These are phyloP conservation scores for Platypus cylindrus DNA, from an alignment of 2,888 invertebrate species.

Conservation along the genomic window DNA sequence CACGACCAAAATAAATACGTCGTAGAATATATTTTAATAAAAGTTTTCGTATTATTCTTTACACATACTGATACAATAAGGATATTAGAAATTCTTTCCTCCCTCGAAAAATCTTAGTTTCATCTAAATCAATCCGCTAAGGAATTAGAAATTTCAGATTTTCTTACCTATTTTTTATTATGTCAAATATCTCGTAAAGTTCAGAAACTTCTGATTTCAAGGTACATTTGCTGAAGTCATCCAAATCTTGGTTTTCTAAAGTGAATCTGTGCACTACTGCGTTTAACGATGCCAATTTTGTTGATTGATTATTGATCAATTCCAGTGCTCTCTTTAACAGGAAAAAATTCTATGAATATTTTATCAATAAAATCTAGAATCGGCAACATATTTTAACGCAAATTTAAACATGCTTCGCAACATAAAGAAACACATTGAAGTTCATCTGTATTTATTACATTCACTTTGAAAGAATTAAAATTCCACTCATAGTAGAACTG, in stretches of 20 bases:
- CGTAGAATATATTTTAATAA: conserved; percentile 13
- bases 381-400: no score
- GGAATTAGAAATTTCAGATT: no score
- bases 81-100: neutral
- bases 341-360: conserved; percentile 1
- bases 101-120: neutral
- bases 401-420: no score
- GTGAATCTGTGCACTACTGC: conserved; percentile 46
- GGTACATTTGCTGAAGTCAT: conserved; percentile 34
- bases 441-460: no score
- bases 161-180: conserved; percentile 53
- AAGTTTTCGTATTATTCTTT: conserved; percentile 10
- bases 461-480: no score
- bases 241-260: conserved; percentile 35
- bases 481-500: no score
- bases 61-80: conserved; percentile 8
- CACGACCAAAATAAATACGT: conserved; percentile 13
- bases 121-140: no score
- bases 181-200: conserved; percentile 57
- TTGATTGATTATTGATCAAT: conserved; percentile 42
- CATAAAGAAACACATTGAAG: no score
- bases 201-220: conserved; percentile 55
- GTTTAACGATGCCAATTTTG: conserved; percentile 44
- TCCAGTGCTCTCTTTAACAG: conserved; percentile 40
- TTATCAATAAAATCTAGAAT: no score